phyloP scores from a whole-genome alignment of 2,113 vertebrate genomes.

The Epinephelus cyanopodus region DNA sequence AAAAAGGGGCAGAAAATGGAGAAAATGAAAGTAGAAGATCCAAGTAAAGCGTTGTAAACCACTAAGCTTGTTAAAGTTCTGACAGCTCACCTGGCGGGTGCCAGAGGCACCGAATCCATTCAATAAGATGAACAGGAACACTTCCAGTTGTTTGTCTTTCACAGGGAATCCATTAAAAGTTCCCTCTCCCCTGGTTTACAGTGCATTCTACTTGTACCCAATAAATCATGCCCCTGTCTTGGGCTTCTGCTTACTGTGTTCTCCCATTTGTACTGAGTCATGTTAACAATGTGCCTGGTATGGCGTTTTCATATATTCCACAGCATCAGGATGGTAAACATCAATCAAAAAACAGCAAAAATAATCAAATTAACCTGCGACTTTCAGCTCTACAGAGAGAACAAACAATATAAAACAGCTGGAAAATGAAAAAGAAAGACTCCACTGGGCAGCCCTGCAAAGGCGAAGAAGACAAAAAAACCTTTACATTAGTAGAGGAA shows the following conservation, averaged over 20 bases:
- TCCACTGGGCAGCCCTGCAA: neutral
- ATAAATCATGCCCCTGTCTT: conserved; percentile 77
- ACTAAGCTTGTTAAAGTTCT: conserved; percentile 76
- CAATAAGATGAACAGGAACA: conserved; percentile 76
- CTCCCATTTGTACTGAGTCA: conserved; percentile 56
- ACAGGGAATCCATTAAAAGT: conserved; percentile 83
- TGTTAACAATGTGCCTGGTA: conserved; percentile 44
- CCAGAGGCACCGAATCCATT: conserved; percentile 71
- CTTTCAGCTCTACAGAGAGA: neutral
- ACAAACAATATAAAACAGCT: neutral
- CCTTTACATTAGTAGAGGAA: neutral
- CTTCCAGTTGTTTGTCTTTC: conserved; percentile 81
- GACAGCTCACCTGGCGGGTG: conserved; percentile 76
- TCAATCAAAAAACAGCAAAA: conserved; percentile 33
- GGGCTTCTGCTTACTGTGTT: conserved; percentile 50
- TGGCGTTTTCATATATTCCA: conserved; percentile 38
- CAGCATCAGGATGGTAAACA: conserved; percentile 31
- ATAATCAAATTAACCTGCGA: conserved; percentile 13
- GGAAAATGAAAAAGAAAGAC: conserved; percentile 6
- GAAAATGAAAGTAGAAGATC: conserved; percentile 55
- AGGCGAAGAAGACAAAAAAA: neutral
- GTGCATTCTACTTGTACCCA: conserved; percentile 72
- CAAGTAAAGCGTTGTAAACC: conserved; percentile 73
- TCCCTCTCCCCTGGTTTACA: conserved; percentile 79
- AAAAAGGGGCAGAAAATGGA: conserved; percentile 19